Percentiles rank a stretch among this genome's conserved stretches.
Conservation (phyloP, 2,888 invertebrate genomes). For the Phaonia tiefii region DNA sequence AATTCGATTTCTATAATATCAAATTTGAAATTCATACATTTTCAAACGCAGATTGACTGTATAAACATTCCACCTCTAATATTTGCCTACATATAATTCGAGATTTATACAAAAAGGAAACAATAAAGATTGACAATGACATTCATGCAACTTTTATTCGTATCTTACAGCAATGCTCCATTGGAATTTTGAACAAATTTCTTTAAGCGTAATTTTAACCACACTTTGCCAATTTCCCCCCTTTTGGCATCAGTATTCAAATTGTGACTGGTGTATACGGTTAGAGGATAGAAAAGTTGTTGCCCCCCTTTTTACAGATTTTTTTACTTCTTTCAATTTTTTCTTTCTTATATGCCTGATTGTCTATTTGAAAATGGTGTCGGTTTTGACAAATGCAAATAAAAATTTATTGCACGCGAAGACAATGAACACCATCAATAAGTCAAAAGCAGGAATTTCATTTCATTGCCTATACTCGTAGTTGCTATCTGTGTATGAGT, state of each 20-base stretch:
- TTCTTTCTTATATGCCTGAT: slow-evolving; percentile 28
- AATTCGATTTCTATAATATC: no score
- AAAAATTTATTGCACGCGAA: slow-evolving; percentile 69
- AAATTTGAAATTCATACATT: no score
- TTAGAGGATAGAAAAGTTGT: slow-evolving; percentile 24
- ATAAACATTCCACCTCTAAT: neutral
- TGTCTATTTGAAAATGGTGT: slow-evolving; percentile 57
- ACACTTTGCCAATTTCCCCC: slow-evolving; percentile 9
- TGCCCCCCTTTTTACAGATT: neutral
- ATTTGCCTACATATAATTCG: slow-evolving; percentile 4
- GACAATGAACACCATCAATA: slow-evolving; percentile 75
- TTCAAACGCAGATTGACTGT: no score
- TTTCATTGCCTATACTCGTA: slow-evolving; percentile 69
- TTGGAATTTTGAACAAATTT: slow-evolving; percentile 36
- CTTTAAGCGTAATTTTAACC: slow-evolving; percentile 39
- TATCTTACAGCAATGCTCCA: slow-evolving; percentile 25
- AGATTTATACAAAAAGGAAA: slow-evolving; percentile 12
- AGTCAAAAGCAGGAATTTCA: slow-evolving; percentile 78
- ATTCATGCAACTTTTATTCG: slow-evolving; percentile 26
- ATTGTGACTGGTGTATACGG: neutral
- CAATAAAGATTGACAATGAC: slow-evolving; percentile 19
- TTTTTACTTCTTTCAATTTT: slow-evolving; percentile 7
- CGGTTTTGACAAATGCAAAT: slow-evolving; percentile 69
- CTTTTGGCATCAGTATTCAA: slow-evolving; percentile 28
- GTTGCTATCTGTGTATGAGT: neutral